Evolutionary conservation across 2,113 vertebrate species (phyloP).

Genomic region (Chlorocebus sabaeus): DNA sequence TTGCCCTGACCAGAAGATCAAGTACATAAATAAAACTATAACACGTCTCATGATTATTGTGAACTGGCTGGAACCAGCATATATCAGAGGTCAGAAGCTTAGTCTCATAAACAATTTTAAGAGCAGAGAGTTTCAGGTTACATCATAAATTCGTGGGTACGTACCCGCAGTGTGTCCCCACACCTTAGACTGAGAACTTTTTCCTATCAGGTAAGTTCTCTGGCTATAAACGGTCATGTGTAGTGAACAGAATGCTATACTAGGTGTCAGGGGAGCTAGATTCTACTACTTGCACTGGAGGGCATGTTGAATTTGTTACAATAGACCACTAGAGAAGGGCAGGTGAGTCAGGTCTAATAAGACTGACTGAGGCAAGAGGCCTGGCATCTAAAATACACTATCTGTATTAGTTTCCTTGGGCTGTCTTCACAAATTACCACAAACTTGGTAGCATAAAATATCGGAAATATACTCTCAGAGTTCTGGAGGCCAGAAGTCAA

Average conservation of each 20-base stretch:
- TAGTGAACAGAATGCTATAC: not conserved
- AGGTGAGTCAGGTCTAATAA: not conserved
- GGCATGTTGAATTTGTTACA: not conserved
- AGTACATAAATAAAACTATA: not conserved
- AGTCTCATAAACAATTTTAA: conserved; percentile 37
- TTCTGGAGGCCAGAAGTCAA: not conserved
- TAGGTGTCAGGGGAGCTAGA: not conserved
- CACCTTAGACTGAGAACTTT: conserved; percentile 27
- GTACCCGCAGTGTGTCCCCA: not conserved
- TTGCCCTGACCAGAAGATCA: not conserved
- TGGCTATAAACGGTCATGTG: not conserved
- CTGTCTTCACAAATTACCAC: not conserved
- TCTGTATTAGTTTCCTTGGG: not conserved
- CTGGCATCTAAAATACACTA: not conserved
- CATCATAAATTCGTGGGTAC: not conserved
- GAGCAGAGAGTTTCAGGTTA: conserved; percentile 40
- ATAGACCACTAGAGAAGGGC: not conserved
- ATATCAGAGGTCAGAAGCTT: conserved; percentile 27
- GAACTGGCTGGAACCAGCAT: conserved; percentile 12
- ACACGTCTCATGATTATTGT: conserved; percentile 4
- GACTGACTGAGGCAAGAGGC: not conserved
- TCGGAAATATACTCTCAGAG: not conserved
- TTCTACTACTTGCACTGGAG: not conserved
- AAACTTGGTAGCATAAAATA: not conserved
- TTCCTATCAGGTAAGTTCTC: not conserved